Evolutionary conservation across 2,113 vertebrate species (phyloP).

Genomic region (Limnothrissa miodon): DNA sequence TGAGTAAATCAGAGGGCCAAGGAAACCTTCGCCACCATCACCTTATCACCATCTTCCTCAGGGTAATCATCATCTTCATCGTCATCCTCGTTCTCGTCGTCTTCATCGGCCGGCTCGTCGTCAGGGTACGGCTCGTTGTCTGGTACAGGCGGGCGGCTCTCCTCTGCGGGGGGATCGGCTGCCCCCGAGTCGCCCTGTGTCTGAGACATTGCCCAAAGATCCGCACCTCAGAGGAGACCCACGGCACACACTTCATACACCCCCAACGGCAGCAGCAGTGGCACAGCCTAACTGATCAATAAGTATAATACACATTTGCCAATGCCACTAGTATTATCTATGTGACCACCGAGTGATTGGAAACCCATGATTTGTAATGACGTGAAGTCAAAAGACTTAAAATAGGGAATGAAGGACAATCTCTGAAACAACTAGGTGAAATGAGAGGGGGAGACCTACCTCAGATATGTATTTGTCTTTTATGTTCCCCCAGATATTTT

Average conservation of each 20-base stretch:
- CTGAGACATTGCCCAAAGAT: constrained; percentile 35
- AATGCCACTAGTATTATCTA: background rate
- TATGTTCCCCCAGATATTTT: constrained; percentile 75
- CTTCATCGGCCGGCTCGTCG: constrained; percentile 74
- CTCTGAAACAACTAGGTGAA: background rate
- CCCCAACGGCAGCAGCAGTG: background rate
- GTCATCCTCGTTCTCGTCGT: constrained; percentile 66
- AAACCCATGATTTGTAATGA: background rate
- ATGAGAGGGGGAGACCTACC: constrained; percentile 58
- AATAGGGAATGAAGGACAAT: background rate
- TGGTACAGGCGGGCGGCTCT: constrained; percentile 54
- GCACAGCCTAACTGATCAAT: too few species aligned
- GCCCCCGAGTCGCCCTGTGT: constrained; percentile 49
- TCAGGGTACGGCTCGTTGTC: constrained; percentile 68
- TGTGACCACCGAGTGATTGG: background rate
- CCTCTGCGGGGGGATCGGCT: constrained; percentile 59
- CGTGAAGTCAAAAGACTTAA: background rate
- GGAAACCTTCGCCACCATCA: constrained; percentile 26
- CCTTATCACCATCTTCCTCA: constrained; percentile 70
- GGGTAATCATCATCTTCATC: constrained; percentile 72
- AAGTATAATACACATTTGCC: background rate
- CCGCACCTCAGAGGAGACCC: background rate
- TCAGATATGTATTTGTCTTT: constrained; percentile 81
- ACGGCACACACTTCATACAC: too few species aligned
- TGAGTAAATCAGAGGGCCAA: too few species aligned